phyloP scores from a whole-genome alignment of 2,113 vertebrate genomes.

The Accipiter cooperii region DNA sequence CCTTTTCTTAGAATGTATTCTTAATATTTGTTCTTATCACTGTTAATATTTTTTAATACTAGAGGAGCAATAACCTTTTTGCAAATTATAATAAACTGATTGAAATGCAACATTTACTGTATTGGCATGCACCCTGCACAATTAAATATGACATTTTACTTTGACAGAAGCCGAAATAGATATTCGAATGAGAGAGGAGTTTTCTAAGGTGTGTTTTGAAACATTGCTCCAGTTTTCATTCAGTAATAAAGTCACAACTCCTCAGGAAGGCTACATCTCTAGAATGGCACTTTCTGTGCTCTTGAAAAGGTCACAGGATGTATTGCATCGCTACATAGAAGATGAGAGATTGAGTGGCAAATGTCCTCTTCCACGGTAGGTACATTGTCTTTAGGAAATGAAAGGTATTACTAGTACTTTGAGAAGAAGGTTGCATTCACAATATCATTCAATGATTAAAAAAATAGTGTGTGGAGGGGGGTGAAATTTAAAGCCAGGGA shows the following conservation, averaged over 20 bases:
- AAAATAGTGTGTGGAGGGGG: background rate
- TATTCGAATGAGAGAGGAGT: slow-evolving; percentile 94
- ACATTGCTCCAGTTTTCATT: slow-evolving; percentile 98
- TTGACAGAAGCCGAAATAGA: slow-evolving; percentile 95
- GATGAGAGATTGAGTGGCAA: slow-evolving; percentile 95
- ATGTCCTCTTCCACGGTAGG: slow-evolving; percentile 93
- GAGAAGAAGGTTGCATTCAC: background rate
- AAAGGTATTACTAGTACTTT: background rate
- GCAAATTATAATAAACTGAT: background rate
- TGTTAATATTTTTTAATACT: background rate
- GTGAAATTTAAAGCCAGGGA: background rate
- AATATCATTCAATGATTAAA: background rate
- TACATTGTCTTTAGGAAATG: background rate
- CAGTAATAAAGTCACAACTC: slow-evolving; percentile 95
- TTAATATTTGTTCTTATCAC: background rate
- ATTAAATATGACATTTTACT: slow-evolving; percentile 40
- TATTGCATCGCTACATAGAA: slow-evolving; percentile 90
- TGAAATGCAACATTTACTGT: background rate
- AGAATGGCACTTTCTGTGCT: slow-evolving; percentile 97
- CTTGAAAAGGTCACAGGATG: slow-evolving; percentile 92
- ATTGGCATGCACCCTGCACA: background rate
- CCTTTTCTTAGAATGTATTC: background rate
- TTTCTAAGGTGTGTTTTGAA: slow-evolving; percentile 99
- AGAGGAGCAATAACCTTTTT: background rate
- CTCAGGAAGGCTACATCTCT: slow-evolving; percentile 98